These are phyloP conservation scores for Cottus gobio DNA, from an alignment of 2,113 vertebrate genomes.

Conservation along the genomic window DNA sequence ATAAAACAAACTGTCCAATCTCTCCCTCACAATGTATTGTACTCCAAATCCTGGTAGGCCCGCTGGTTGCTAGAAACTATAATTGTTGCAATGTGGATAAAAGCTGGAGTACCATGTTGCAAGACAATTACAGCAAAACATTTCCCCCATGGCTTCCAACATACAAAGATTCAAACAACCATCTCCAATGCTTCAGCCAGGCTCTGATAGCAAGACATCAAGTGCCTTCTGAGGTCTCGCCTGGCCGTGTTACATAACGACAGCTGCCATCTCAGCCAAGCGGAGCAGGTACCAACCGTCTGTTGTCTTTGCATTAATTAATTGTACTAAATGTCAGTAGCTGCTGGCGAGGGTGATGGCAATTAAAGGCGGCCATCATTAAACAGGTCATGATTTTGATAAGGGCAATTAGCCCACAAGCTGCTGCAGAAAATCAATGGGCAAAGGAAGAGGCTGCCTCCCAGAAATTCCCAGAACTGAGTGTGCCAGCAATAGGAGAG, in stretches of 20 bases:
- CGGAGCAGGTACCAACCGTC: conserved; percentile 46
- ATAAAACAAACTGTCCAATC: background rate
- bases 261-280: conserved; percentile 44
- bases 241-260: conserved; percentile 20
- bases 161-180: background rate
- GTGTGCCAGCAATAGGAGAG: background rate
- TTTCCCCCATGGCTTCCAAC: background rate
- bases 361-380: conserved; percentile 78
- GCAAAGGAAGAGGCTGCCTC: conserved; percentile 36
- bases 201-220: conserved; percentile 12
- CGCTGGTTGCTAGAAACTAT: background rate
- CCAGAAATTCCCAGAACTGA: conserved; percentile 29
- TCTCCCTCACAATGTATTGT: background rate
- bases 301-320: conserved; percentile 76
- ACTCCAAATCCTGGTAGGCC: background rate
- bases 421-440: conserved; percentile 77
- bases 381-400: conserved; percentile 81
- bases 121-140: conserved; percentile 9
- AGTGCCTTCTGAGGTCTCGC: conserved; percentile 3
- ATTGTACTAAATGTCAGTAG: conserved; percentile 81
- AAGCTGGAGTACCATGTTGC: background rate
- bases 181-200: background rate
- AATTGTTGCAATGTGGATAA: background rate
- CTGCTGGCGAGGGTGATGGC: conserved; percentile 68
- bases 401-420: conserved; percentile 83